Base-by-base conservation (phyloP, 1,140 invertebrate genomes). In the Pteromalus puparum region DNA sequence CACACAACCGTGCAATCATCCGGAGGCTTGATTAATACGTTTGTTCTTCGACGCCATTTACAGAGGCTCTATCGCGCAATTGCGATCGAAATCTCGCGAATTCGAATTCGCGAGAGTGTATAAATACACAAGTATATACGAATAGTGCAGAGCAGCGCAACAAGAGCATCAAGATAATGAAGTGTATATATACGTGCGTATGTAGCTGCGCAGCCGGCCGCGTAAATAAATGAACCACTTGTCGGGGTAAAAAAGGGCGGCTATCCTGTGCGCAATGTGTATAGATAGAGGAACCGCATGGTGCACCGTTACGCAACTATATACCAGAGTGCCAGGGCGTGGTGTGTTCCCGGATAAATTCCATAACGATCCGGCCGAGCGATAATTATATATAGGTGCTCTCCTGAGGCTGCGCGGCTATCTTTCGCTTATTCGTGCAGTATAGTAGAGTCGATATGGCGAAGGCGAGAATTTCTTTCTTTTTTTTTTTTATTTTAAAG, bases 301-400 rank as follows among this genome's bases (percentile, higher is more conserved):
- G 74, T 78, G 72, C 81, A 85, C 84, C 38, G 86, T 87, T 89
- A 87, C 87, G 86, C 86, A 88, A 89, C 81, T 1, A 42, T 42
- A 42, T 42, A 42, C 38, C 28, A 15, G 72, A 15, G 72, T 6
- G 34, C 67, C 75, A 38, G 15, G 84, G 18, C 74, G 83, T 79
- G 87, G 87, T 85, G 88, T 88, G 87, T 89, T 87, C 68, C 68
- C 67, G 86, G 88, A 88, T 89, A 88, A 89, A 89, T 89, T 89
- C 87, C 88, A 87, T 85, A 87, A 87, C 80, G 84, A 89, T 89
- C 85, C 67, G 74, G 42, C 75, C 77, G 75, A 70, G 84, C 78
- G 79, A 89, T 89, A 89, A 89, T 87, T 88, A 82, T 48, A 65
- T 26, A 61, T 34, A 13, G 42, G 9, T 24, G 7, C 26, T 61